These are phyloP conservation scores for Ormia ochracea DNA, from an alignment of 2,888 invertebrate genomes.

Conservation along the genomic window DNA sequence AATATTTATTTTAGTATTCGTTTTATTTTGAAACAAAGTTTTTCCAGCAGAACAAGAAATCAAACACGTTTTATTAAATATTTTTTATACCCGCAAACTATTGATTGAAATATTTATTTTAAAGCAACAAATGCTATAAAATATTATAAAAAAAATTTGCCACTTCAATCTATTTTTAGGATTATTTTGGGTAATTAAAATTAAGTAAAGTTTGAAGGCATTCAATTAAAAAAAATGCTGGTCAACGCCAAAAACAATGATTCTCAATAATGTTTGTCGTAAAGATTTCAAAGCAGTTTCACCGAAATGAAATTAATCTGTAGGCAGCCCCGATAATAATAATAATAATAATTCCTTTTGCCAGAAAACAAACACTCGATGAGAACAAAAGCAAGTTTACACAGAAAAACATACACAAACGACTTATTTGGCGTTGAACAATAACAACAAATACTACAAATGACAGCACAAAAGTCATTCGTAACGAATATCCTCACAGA, in stretches of 20 bases:
- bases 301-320: constrained; percentile 22
- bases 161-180: constrained; percentile 20
- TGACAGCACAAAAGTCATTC: constrained; percentile 12
- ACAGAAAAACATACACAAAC: not conserved
- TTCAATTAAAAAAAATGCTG: constrained; percentile 39
- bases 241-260: constrained; percentile 17
- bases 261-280: constrained; percentile 39
- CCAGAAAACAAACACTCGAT: not conserved
- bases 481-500: too few species aligned
- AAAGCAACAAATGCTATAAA: not conserved
- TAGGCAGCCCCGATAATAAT: too few species aligned
- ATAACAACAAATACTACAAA: constrained; percentile 22
- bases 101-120: too few species aligned
- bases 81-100: too few species aligned
- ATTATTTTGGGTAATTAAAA: constrained; percentile 40
- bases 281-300: constrained; percentile 36
- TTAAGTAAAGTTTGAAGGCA: constrained; percentile 43
- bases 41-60: too few species aligned
- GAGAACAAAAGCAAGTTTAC: not conserved
- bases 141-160: not conserved
- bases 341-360: constrained; percentile 51
- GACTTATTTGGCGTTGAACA: not conserved
- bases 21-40: too few species aligned
- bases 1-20: too few species aligned
- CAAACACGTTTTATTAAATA: too few species aligned